A percentile compares a stretch with the other conserved stretches of the same genome.
These are phyloP conservation scores for Octodonta nipae DNA, from an alignment of 2,888 invertebrate species.

Conservation along the genomic window DNA sequence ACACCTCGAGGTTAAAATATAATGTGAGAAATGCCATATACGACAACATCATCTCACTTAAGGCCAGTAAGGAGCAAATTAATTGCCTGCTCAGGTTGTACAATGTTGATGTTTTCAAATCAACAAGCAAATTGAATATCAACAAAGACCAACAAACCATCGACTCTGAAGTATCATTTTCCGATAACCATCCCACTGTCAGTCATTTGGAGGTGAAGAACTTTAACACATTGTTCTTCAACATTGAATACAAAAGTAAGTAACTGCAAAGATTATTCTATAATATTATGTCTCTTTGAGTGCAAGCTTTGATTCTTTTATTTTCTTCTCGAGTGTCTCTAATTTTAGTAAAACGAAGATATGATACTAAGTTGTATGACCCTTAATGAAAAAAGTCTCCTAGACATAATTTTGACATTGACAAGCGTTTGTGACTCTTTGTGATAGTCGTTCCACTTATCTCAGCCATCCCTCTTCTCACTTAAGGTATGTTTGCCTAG, in stretches of 20 bases:
- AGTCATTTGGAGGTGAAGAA: conserved; percentile 42
- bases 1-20: conserved; percentile 13
- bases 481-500: no score
- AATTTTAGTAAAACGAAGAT: no score
- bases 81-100: conserved; percentile 29
- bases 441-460: no score
- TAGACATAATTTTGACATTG: no score
- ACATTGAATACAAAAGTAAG: conserved; percentile 42
- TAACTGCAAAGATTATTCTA: conserved; percentile 5
- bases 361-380: no score
- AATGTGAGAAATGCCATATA: conserved; percentile 21
- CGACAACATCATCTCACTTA: conserved; percentile 17
- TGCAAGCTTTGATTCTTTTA: no score
- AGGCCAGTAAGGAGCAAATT: conserved; percentile 19
- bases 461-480: no score
- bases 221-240: conserved; percentile 44
- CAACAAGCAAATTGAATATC: conserved; percentile 38
- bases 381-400: no score
- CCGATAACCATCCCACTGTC: conserved; percentile 40
- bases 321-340: no score
- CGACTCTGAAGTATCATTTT: conserved; percentile 38
- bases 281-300: no score
- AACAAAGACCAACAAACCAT: conserved; percentile 41
- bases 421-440: no score
- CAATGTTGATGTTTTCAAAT: conserved; percentile 41